A percentile compares a stretch with the other conserved stretches of the same genome.
Conservation (phyloP, 2,888 invertebrate genomes). For the Cephus runcator region DNA sequence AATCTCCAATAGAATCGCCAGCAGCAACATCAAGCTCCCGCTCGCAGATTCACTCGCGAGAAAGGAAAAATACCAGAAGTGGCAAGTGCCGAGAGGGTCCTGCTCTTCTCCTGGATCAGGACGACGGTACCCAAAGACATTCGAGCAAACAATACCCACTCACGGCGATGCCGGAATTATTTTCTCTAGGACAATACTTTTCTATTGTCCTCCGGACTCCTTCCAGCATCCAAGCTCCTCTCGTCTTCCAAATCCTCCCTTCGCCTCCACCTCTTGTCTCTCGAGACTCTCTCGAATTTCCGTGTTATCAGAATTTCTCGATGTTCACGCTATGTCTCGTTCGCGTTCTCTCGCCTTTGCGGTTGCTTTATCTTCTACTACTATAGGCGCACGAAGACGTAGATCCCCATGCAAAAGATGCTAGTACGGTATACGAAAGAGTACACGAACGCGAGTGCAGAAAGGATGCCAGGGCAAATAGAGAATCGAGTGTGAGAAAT, state of each 20-base stretch:
- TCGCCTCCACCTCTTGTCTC: constrained; percentile 4
- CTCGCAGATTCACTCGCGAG: not conserved
- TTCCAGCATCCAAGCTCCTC: constrained; percentile 15
- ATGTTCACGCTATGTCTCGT: constrained; percentile 20
- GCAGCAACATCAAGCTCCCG: not conserved
- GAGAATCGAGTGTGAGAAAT: constrained; percentile 56
- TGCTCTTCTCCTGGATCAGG: not conserved
- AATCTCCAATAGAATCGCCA: not conserved
- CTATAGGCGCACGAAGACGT: not conserved
- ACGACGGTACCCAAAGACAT: not conserved
- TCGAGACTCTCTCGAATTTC: not conserved
- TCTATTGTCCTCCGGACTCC: not conserved
- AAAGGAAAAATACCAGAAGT: not conserved
- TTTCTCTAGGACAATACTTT: not conserved
- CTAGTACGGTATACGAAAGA: too few species aligned
- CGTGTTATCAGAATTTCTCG: constrained; percentile 2
- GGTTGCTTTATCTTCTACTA: not conserved
- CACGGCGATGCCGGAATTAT: not conserved
- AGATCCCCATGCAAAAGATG: not conserved
- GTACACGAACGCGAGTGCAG: not conserved
- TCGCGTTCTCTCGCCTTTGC: not conserved
- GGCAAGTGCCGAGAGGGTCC: not conserved
- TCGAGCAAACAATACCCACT: constrained; percentile 5
- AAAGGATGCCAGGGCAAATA: constrained; percentile 9
- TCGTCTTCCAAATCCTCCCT: constrained; percentile 11